phyloP scores from a whole-genome alignment of 2,888 invertebrate genomes.

The Ptychoptera albimana region DNA sequence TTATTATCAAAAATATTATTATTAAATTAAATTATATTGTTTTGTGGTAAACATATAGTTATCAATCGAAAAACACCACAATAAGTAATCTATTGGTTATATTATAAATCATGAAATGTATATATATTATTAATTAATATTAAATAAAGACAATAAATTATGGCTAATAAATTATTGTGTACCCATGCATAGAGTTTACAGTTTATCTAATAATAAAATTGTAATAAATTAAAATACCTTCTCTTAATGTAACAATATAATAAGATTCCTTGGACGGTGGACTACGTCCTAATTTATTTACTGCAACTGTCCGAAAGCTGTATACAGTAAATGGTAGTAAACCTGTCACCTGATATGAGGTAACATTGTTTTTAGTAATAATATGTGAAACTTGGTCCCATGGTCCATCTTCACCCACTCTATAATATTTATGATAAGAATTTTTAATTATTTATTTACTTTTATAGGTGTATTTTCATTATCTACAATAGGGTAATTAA shows the following conservation, averaged over 20 bases:
- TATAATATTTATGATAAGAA: slow-evolving; percentile 18
- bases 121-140: too few species aligned
- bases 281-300: slow-evolving; percentile 54
- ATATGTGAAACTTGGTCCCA: slow-evolving; percentile 47
- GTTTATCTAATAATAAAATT: slow-evolving; percentile 5
- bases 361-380: slow-evolving; percentile 44
- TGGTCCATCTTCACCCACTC: slow-evolving; percentile 50
- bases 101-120: too few species aligned
- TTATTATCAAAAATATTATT: too few species aligned
- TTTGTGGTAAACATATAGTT: too few species aligned
- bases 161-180: not conserved
- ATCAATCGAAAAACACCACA: too few species aligned
- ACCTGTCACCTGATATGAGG: slow-evolving; percentile 46
- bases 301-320: slow-evolving; percentile 54
- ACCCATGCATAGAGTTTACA: not conserved
- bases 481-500: not conserved
- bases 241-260: slow-evolving; percentile 55
- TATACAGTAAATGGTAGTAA: slow-evolving; percentile 60
- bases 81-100: too few species aligned
- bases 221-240: slow-evolving; percentile 33
- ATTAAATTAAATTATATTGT: too few species aligned
- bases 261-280: slow-evolving; percentile 52
- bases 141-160: too few species aligned
- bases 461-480: not conserved
- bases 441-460: not conserved